Conservation (phyloP, 2,888 invertebrate genomes). For the Eudemis profundana region DNA sequence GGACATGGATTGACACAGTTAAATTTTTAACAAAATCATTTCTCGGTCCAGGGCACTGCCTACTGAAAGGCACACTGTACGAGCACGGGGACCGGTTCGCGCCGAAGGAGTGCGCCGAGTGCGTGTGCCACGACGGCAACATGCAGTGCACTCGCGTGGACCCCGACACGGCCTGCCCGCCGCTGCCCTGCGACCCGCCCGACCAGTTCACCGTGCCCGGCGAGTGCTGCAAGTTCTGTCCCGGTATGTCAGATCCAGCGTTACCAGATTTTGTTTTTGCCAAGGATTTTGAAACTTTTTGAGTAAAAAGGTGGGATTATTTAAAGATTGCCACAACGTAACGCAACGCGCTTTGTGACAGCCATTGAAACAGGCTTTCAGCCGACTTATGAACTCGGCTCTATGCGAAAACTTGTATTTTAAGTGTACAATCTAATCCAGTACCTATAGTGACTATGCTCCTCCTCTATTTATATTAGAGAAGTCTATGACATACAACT, state of each 20-base stretch:
- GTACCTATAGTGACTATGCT: too few relatives aligned
- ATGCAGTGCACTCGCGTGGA: conserved; percentile 91
- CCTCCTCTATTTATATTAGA: not conserved
- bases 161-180: conserved; percentile 90
- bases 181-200: conserved; percentile 90
- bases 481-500: not conserved
- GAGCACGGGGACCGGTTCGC: conserved; percentile 92
- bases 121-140: conserved; percentile 92
- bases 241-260: conserved; percentile 83
- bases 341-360: too few relatives aligned
- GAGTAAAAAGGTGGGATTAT: too few relatives aligned
- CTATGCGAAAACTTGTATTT: too few relatives aligned
- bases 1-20: not conserved
- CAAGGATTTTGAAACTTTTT: too few relatives aligned
- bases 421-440: too few relatives aligned
- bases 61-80: conserved; percentile 87
- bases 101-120: conserved; percentile 91
- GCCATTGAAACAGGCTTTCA: too few relatives aligned
- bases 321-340: too few relatives aligned
- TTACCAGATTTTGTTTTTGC: too few relatives aligned
- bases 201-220: conserved; percentile 93
- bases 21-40: not conserved
- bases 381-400: too few relatives aligned
- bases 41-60: conserved; percentile 88
- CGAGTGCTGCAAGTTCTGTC: conserved; percentile 96